Evolutionary conservation across 2,888 invertebrate species (phyloP).

Genomic region (Mongoloraphidia duomilia): DNA sequence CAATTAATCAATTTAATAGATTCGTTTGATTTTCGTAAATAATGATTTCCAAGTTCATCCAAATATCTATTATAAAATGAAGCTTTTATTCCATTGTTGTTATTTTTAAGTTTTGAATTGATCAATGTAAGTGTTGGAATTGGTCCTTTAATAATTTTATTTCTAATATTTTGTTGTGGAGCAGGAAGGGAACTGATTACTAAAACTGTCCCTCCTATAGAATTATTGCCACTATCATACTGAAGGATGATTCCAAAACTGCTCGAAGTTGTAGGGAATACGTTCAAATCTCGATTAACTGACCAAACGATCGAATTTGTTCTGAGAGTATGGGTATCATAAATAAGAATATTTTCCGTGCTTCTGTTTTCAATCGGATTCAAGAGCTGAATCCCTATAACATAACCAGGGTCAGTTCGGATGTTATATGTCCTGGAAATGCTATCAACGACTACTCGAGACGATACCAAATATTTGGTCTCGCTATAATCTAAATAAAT

Average conservation of each 20-base stretch:
- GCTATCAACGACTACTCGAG: constrained; percentile 42
- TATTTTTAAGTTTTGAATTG: constrained; percentile 64
- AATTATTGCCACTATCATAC: constrained; percentile 63
- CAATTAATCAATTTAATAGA: constrained; percentile 65
- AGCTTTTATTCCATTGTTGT: constrained; percentile 65
- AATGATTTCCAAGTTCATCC: constrained; percentile 74
- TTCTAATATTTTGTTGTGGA: constrained; percentile 56
- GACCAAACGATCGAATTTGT: constrained; percentile 57
- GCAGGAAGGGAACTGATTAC: constrained; percentile 60
- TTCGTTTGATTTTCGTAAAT: constrained; percentile 76
- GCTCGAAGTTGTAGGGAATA: constrained; percentile 80
- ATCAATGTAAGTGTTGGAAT: constrained; percentile 59
- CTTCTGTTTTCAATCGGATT: constrained; percentile 84
- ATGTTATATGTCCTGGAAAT: constrained; percentile 44
- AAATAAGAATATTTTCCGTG: constrained; percentile 66
- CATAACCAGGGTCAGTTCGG: constrained; percentile 65
- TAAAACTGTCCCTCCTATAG: constrained; percentile 69
- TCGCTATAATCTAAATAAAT: constrained; percentile 55
- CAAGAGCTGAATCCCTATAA: constrained; percentile 75
- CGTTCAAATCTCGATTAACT: constrained; percentile 66
- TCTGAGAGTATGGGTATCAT: constrained; percentile 58
- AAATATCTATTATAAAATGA: constrained; percentile 80
- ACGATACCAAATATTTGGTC: constrained; percentile 67
- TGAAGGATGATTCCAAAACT: constrained; percentile 67
- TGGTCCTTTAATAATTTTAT: constrained; percentile 62